These are phyloP conservation scores for Teleogryllus occipitalis DNA, from an alignment of 1,140 invertebrate genomes.

Conservation along the genomic window DNA sequence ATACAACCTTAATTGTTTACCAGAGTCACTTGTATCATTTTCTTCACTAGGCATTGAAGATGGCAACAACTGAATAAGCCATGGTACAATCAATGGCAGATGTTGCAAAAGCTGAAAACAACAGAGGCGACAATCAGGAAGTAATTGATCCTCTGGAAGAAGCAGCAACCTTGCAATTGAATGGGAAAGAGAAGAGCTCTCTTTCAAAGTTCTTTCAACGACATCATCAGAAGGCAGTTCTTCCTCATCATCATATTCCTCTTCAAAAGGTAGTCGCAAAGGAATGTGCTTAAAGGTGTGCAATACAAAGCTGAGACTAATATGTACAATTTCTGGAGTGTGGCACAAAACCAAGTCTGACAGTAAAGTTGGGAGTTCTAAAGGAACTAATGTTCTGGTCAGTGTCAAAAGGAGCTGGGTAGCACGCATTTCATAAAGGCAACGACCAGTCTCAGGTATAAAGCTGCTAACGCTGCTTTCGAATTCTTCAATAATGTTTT, in stretches of 20 bases:
- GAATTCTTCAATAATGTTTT: neutral
- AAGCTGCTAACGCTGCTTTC: neutral
- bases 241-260: neutral
- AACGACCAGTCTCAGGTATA: neutral
- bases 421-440: neutral
- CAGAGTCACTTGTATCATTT: too few species aligned
- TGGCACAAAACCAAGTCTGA: neutral
- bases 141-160: neutral
- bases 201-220: neutral
- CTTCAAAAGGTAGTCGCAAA: neutral
- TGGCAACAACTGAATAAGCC: too few species aligned
- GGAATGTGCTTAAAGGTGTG: neutral
- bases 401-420: neutral
- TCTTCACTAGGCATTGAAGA: too few species aligned
- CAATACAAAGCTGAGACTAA: neutral
- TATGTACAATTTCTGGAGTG: neutral
- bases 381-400: neutral
- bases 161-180: neutral
- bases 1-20: too few species aligned
- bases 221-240: neutral
- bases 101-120: neutral
- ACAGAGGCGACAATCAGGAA: too few species aligned
- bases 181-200: neutral
- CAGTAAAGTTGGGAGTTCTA: neutral
- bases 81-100: neutral